phyloP scores from a whole-genome alignment of 2,113 vertebrate species.

The Cyanocitta stelleri region DNA sequence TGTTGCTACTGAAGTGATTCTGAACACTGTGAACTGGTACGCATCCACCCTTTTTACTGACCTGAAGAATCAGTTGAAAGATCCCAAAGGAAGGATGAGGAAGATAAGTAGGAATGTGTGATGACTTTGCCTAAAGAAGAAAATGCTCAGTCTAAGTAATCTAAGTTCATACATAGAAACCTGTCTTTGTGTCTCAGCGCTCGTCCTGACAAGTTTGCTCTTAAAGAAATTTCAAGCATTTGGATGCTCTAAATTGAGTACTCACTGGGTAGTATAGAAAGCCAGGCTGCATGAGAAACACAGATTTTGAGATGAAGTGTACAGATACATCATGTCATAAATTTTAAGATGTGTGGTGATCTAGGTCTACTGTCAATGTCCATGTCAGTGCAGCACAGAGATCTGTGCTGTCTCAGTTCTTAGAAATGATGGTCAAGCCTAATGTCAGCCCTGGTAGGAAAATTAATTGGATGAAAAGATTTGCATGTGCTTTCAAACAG shows the following conservation, averaged over 20 bases:
- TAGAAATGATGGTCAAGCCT: neutral
- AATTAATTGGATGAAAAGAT: neutral
- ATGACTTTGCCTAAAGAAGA: neutral
- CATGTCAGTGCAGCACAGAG: neutral
- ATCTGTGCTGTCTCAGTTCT: neutral
- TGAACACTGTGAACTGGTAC: neutral
- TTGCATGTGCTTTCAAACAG: neutral
- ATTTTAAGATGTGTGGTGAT: neutral
- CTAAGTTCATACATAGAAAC: accelerated
- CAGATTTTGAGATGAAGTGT: accelerated
- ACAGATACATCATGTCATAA: accelerated
- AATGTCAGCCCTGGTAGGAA: accelerated
- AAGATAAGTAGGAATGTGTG: neutral
- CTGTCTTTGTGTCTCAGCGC: accelerated
- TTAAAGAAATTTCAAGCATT: neutral
- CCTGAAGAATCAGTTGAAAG: neutral
- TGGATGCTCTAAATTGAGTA: neutral
- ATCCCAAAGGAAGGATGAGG: neutral
- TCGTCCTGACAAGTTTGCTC: neutral
- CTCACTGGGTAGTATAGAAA: neutral
- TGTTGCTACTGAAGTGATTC: neutral
- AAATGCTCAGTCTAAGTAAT: neutral
- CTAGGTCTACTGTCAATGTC: neutral
- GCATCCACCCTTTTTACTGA: neutral
- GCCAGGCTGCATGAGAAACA: neutral